These are phyloP conservation scores for Lithophane socia DNA, from an alignment of 2,888 invertebrate genomes.

Conservation along the genomic window DNA sequence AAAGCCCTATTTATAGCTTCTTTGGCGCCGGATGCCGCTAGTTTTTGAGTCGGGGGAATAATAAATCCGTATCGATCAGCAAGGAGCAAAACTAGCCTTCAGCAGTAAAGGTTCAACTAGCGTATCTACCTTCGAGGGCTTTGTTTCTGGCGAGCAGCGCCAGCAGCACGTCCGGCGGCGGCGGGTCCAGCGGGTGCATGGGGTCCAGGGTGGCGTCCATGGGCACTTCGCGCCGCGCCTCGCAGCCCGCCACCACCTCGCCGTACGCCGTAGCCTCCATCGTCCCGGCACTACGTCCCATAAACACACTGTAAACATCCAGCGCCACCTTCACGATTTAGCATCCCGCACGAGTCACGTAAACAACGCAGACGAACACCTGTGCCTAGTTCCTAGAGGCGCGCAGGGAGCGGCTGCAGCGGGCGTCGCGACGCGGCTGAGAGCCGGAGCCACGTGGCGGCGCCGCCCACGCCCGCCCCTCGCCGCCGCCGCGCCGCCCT, in stretches of 20 bases:
- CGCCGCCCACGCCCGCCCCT: conserved; percentile 87
- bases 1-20: neutral
- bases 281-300: conserved; percentile 75
- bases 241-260: conserved; percentile 79
- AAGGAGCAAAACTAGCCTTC: conserved; percentile 59
- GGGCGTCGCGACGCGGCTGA: conserved; percentile 78
- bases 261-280: conserved; percentile 79
- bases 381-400: conserved; percentile 73
- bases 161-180: conserved; percentile 95
- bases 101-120: neutral
- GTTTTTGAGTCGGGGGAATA: neutral
- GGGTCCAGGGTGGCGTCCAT: conserved; percentile 81
- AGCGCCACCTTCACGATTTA: conserved; percentile 69
- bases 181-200: conserved; percentile 88
- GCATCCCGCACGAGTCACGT: conserved; percentile 75
- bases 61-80: neutral
- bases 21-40: too few relatives aligned
- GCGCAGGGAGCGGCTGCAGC: conserved; percentile 74
- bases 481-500: conserved; percentile 82
- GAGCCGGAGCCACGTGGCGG: conserved; percentile 85
- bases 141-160: conserved; percentile 96
- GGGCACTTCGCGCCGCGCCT: conserved; percentile 73
- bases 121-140: conserved; percentile 95
- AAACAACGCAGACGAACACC: conserved; percentile 72
- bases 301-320: conserved; percentile 76